A percentile compares a stretch with the other conserved stretches of the same genome.
These are phyloP conservation scores for Tinamus major DNA, from an alignment of 2,797 vertebrate genomes.

Conservation along the genomic window DNA sequence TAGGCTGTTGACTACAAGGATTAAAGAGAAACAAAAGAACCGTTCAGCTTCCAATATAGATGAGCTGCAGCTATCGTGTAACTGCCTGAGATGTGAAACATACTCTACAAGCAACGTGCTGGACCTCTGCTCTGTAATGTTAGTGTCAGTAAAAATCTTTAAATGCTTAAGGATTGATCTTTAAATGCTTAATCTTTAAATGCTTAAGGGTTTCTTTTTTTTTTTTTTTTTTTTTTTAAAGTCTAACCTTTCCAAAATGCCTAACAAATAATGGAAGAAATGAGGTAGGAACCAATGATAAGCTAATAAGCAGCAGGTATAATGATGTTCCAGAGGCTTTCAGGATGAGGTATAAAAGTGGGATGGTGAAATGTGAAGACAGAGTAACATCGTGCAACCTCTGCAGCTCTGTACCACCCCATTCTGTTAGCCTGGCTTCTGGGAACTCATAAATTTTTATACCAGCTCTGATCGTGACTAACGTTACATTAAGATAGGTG, in stretches of 20 bases:
- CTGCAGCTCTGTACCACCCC: not conserved
- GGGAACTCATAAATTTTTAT: not conserved
- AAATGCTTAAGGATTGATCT: not conserved
- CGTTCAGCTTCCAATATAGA: not conserved
- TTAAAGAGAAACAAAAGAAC: constrained; percentile 5
- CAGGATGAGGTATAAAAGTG: not conserved
- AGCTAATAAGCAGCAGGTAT: not conserved
- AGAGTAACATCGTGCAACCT: not conserved
- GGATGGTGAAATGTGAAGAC: not conserved
- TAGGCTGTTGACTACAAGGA: not conserved
- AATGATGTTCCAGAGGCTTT: not conserved
- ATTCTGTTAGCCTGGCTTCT: not conserved
- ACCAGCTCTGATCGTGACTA: not conserved
- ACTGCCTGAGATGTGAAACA: not conserved
- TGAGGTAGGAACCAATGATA: not conserved
- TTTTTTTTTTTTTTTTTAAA: not conserved
- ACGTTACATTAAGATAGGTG: not conserved
- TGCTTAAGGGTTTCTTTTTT: not conserved
- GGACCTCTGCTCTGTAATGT: not conserved
- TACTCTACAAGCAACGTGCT: not conserved
- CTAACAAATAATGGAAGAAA: not conserved
- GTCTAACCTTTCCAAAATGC: not conserved
- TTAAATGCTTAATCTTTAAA: not conserved
- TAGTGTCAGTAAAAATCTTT: not conserved
- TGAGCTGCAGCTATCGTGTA: not conserved